These are phyloP conservation scores for Limnothrissa miodon DNA, from an alignment of 2,113 vertebrate species.

Conservation along the genomic window DNA sequence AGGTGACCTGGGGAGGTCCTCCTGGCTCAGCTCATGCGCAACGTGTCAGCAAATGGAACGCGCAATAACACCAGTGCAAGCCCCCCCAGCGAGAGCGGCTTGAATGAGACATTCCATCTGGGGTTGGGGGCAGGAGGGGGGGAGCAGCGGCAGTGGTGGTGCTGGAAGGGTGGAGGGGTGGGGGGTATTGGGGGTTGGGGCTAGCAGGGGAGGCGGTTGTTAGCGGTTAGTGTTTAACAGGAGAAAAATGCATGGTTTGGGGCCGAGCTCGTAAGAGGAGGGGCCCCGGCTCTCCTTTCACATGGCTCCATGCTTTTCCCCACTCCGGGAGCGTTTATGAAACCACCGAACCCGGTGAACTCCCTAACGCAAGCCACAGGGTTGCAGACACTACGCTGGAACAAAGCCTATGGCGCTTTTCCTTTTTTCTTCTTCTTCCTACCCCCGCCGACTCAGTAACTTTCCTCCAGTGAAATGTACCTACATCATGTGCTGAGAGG, in stretches of 20 bases:
- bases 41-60: constrained; percentile 14
- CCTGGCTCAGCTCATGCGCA: not conserved
- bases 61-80: not conserved
- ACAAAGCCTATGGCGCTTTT: constrained; percentile 14
- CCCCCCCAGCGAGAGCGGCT: constrained; percentile 47
- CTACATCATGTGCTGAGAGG: constrained; percentile 21
- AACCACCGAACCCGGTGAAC: constrained; percentile 43
- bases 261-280: constrained; percentile 45
- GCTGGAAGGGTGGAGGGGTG: constrained; percentile 27
- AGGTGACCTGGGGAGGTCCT: constrained; percentile 11
- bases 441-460: not conserved
- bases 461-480: constrained; percentile 15
- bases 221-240: constrained; percentile 70
- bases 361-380: constrained; percentile 33
- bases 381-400: constrained; percentile 18
- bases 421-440: not conserved
- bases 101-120: constrained; percentile 64
- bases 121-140: not conserved
- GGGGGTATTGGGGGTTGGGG: constrained; percentile 14
- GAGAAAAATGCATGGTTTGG: constrained; percentile 71
- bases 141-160: constrained; percentile 25
- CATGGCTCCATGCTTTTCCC: constrained; percentile 26
- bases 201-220: constrained; percentile 57
- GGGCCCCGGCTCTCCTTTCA: constrained; percentile 23
- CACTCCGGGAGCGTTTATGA: constrained; percentile 34